Evolutionary conservation across 2,888 invertebrate species (phyloP).

Genomic region (Tenthredo scrophulariae): DNA sequence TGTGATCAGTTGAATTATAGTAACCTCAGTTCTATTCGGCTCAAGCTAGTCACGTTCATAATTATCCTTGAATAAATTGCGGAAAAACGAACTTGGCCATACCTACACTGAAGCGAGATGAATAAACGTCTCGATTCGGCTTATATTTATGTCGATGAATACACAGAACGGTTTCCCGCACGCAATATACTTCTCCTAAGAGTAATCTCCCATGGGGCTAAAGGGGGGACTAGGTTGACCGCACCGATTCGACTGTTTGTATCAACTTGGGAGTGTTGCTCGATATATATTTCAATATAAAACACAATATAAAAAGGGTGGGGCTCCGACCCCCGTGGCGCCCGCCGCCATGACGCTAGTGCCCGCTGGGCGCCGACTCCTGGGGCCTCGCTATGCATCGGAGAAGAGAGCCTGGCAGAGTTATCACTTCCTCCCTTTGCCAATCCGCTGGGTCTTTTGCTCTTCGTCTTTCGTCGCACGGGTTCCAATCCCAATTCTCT

Average conservation of each 20-base stretch:
- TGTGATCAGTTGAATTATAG: background rate
- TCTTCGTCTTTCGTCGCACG: constrained; percentile 37
- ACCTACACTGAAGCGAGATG: background rate
- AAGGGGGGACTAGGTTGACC: constrained; percentile 35
- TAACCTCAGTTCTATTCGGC: background rate
- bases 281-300: constrained; percentile 58
- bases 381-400: constrained; percentile 36
- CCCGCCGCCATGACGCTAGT: constrained; percentile 55
- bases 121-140: background rate
- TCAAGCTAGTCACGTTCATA: background rate
- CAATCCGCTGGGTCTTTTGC: constrained; percentile 46
- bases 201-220: constrained; percentile 36
- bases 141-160: constrained; percentile 39
- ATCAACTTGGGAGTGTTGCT: constrained; percentile 54
- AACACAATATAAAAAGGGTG: constrained; percentile 56
- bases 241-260: constrained; percentile 51
- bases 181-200: constrained; percentile 13
- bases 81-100: background rate
- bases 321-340: constrained; percentile 48
- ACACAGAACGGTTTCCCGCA: constrained; percentile 12
- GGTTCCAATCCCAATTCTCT: constrained; percentile 33
- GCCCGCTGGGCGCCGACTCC: constrained; percentile 54
- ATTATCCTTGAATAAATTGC: constrained; percentile 15
- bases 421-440: constrained; percentile 53
- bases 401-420: constrained; percentile 42